Base-by-base conservation (phyloP, 1,140 invertebrate species). In the Ericerus pela region DNA sequence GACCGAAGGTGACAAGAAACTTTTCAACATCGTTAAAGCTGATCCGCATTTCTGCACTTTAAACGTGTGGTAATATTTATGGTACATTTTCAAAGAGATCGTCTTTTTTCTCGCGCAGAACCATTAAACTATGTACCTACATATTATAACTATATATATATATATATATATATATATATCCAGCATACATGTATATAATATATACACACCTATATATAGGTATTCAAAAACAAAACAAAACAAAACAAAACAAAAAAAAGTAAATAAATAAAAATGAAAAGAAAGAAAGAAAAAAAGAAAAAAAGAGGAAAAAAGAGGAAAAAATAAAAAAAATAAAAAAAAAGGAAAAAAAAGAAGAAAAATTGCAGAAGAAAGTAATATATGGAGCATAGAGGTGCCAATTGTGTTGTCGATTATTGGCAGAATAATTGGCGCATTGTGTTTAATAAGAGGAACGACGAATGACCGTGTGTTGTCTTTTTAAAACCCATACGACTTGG, bases 341-440 rank as follows among this genome's bases (percentile, higher is more conserved):
- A n/a, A n/a, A n/a, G n/a, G n/a, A 38, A 38, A 38, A 38, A 38
- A 33, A 18, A 41, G 37, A 18, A 18, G 20, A 18, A 41, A 5
- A 41, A 18, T 16, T 5, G 20, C 14, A 16, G 20, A 16, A 4
- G n/a, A 41, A 41, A 47, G 41, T 47, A 47, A 47, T 47, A 47
- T 47, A 47, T 47, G 41, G 41, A 47, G 41, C 41, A 47, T 8
- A 20, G 41, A 47, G 41, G 41, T 47, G 41, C 41, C 41, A 47
- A 47, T 47, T 47, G 41, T 47, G 41, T 47, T 47, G 41, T 47
- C 41, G 41, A 47, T 47, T 47, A 47, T 47, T 47, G 41, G 41
- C 41, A 47, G 41, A 47, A 47, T 47, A 47, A 47, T 47, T 47
- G 41, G 41, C 41, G 41, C 14, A 47, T 47, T 47, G 41, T 47